A percentile compares a stretch with the other conserved stretches of the same genome.
These are phyloP conservation scores for Gonioctena quinquepunctata DNA, from an alignment of 1,140 invertebrate species.

Conservation along the genomic window DNA sequence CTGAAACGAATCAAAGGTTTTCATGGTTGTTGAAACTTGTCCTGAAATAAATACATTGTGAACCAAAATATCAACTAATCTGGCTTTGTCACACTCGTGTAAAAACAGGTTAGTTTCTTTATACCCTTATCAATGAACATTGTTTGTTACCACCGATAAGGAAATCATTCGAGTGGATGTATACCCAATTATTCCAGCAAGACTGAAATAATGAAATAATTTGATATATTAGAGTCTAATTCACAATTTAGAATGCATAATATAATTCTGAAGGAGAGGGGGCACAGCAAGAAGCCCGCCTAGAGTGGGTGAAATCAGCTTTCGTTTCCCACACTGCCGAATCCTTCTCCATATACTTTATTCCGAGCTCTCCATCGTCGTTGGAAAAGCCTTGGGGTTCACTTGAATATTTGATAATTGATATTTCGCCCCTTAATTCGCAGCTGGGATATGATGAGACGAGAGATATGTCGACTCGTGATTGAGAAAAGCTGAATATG, in stretches of 20 bases:
- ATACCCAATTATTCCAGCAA: background rate
- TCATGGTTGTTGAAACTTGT: too few species aligned
- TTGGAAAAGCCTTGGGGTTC: constrained; percentile 10
- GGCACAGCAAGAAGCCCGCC: background rate
- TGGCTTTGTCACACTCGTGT: too few species aligned
- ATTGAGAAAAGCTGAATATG: background rate
- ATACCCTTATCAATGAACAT: background rate
- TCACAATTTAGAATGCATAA: constrained; percentile 12
- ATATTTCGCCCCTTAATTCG: constrained; percentile 43
- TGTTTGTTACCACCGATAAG: background rate
- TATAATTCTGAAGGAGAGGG: constrained; percentile 3
- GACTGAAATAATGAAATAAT: constrained; percentile 9
- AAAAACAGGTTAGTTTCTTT: too few species aligned
- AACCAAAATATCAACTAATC: too few species aligned
- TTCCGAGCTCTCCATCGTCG: background rate
- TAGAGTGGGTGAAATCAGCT: constrained; percentile 12
- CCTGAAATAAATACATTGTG: too few species aligned
- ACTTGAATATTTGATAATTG: constrained; percentile 41
- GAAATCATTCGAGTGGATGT: background rate
- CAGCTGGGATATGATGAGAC: constrained; percentile 18
- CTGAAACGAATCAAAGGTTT: too few species aligned
- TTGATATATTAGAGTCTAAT: constrained; percentile 14
- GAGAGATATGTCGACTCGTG: background rate
- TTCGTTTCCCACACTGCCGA: constrained; percentile 17
- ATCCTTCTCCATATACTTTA: background rate